Evolutionary conservation across 2,888 invertebrate species (phyloP), one percentile per base, ranked within the genome.

Genomic region (Cerastoderma edule): DNA sequence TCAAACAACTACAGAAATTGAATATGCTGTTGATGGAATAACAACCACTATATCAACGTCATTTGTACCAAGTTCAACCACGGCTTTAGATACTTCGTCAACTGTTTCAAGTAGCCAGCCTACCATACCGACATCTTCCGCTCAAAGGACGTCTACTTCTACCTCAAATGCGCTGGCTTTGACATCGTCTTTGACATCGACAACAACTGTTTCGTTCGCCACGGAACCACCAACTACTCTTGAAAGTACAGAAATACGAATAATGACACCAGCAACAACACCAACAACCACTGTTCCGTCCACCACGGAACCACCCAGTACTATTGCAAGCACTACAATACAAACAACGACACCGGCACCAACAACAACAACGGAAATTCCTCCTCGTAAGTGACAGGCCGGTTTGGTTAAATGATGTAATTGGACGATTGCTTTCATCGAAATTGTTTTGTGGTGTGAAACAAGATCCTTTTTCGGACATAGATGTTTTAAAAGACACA

Each of bases 331-430:
- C 13, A 44, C 57, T 16, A 57, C 48, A 28, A 39, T 28, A 33
- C 6, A 32, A 19, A 48, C 46, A 63, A 63, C 48, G 22, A 33
- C 39, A 22, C 22, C 24, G 4, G 13, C 28, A 50, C 35, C 50
- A 27, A 22, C 22, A 4, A 67, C 67, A 35, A 35, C 67, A 1
- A 67, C 67, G 39, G 35, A 57, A 13, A 24, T 24, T 24, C 16
- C 33, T 19, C 57, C 57, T 28, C 57, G 57, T 57, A 57, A 57
- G 57, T 57, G 57, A 53, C 27, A n/a, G 53, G 39, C 8, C 39
- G 16, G 16, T 39, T 16, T 39, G 16, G 39, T 39, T 39, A 13
- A 39, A 16, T 39, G n/a, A 39, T 16, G 39, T 39, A 16, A 39
- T 16, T 39, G 39, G 16, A 39, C 39, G 16, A 13, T 39, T 39